Evolutionary conservation across 2,797 vertebrate genomes (phyloP).

Genomic region (Mormyrus hasselquistii): DNA sequence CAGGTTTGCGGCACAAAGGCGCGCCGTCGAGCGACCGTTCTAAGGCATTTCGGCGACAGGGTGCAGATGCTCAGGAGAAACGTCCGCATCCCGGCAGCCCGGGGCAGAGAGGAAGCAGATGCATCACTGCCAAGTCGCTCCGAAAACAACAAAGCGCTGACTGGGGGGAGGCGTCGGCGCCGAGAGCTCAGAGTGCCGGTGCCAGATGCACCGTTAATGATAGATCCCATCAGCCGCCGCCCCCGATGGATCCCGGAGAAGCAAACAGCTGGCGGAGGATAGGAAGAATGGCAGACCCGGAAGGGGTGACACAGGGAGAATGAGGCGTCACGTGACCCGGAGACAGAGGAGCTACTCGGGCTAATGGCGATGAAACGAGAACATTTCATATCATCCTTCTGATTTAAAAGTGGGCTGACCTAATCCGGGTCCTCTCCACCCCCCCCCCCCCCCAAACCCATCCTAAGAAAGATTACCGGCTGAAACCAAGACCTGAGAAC

Average conservation of each 20-base stretch:
- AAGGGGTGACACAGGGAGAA: neutral
- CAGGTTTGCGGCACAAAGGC: neutral
- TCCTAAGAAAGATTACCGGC: constrained; percentile 11
- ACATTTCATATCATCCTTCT: constrained; percentile 37
- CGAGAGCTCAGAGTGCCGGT: neutral
- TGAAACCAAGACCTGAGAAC: neutral
- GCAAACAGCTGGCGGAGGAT: neutral
- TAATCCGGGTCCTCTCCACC: constrained; percentile 6
- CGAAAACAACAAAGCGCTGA: neutral
- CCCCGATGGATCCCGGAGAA: neutral
- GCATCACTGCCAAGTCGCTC: neutral
- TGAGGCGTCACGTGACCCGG: neutral
- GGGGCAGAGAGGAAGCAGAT: neutral
- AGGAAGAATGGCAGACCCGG: neutral
- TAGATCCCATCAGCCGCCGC: neutral
- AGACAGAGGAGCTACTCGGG: neutral
- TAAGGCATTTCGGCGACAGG: neutral
- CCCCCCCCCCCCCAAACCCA: neutral
- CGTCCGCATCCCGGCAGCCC: neutral
- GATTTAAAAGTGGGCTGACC: constrained; percentile 40
- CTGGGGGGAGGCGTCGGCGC: constrained; percentile 1
- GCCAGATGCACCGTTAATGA: constrained; percentile 7
- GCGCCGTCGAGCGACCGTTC: neutral
- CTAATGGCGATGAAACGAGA: constrained; percentile 27
- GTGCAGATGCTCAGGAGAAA: neutral